Conservation (phyloP, 2,113 vertebrate genomes). For the Amphiprion ocellaris region DNA sequence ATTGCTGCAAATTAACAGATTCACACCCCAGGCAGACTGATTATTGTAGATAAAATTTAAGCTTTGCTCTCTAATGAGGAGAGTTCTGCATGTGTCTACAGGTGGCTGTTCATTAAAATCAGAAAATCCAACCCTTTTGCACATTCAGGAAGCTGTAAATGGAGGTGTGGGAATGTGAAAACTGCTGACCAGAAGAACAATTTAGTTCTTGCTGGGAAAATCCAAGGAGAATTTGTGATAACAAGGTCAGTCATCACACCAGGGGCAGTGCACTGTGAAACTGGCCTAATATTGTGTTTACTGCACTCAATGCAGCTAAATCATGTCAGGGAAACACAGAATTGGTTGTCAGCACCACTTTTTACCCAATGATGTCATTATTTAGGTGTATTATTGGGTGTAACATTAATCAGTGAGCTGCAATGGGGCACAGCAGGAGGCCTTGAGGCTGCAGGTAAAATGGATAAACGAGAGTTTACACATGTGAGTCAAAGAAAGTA, state of each 20-base stretch:
- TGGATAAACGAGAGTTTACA: too few relatives aligned
- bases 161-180: slow-evolving; percentile 25
- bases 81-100: background rate
- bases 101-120: slow-evolving; percentile 1
- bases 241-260: slow-evolving; percentile 49
- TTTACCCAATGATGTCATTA: slow-evolving; percentile 27
- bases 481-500: background rate
- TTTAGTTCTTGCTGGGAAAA: slow-evolving; percentile 12
- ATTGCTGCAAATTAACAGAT: slow-evolving; percentile 58
- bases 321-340: slow-evolving; percentile 12
- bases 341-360: slow-evolving; percentile 33
- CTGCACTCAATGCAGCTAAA: slow-evolving; percentile 23
- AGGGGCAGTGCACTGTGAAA: slow-evolving; percentile 18
- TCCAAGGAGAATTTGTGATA: background rate
- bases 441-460: too few relatives aligned
- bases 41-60: slow-evolving; percentile 29
- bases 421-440: too few relatives aligned
- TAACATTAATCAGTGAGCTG: slow-evolving; percentile 8
- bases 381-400: slow-evolving; percentile 28
- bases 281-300: slow-evolving; percentile 39
- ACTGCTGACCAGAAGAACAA: slow-evolving; percentile 54
- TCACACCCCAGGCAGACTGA: slow-evolving; percentile 40
- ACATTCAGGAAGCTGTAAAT: slow-evolving; percentile 25
- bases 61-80: background rate
- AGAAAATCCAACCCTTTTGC: background rate